Base-by-base conservation (phyloP, 2,797 vertebrate species). In the Rhynchotus rufescens region DNA sequence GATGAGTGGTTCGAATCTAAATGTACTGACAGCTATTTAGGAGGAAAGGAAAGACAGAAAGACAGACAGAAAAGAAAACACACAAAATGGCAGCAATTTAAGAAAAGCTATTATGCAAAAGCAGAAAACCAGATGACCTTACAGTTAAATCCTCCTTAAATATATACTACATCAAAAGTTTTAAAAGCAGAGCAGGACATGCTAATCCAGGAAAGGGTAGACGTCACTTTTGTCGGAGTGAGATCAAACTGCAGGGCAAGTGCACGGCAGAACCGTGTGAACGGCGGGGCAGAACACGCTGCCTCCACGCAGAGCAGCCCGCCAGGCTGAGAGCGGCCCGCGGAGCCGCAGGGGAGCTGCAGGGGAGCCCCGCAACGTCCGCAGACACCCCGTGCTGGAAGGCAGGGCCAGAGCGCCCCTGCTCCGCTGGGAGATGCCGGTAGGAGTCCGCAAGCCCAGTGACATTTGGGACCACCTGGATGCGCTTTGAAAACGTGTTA, bases 401-500 rank as follows among this genome's bases (percentile, higher is more conserved):
- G 42, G 11, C 7, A 9, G 49, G 9, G 6, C 57, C 78, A 23
- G 30, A 60, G 40, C 19, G 12, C 42, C 38, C 15, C 62, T 61
- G 11, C 12, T 40, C 36, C 4, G 11, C 12, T 26, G 34, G 44
- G 45, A 44, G 28, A 61, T 10, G 64, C 15, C 47, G 42, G 6
- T 26, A 57, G 65, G 60, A 49, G 56, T 0, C 12, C 10, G 40
- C 38, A 14, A 83, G 28, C 47, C 4, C 36, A 52, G 26, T 4
- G 20, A 6, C 0, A 3, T 32, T 36, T 45, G 25, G 38, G 38
- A 71, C 2, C 12, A 8, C 7, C 40, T 30, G 42, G 6, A 25
- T 2, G 25, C 0, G 1, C 25, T 54, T 36, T 9, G 57, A 45
- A 71, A 71, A 16, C 0, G 5, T 8, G 32, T 3, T 57, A 32